A percentile compares a stretch with the other conserved stretches of the same genome.
Conservation (phyloP, 2,888 invertebrate genomes). For the Agonum fuliginosum region DNA sequence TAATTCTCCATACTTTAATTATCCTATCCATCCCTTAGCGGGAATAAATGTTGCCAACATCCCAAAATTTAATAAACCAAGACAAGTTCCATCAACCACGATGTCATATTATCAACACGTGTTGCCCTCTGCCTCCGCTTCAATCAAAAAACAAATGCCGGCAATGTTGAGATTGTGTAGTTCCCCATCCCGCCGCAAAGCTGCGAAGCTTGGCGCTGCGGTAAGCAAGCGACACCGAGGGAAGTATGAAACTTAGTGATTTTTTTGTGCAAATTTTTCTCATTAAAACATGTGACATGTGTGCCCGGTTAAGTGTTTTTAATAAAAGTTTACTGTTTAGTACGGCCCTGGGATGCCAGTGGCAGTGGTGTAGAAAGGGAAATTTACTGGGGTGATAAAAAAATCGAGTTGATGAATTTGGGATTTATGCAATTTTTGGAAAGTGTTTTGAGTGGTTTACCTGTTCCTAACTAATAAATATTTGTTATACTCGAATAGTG, state of each 20-base stretch:
- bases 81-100: constrained; percentile 28
- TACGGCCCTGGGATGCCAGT: constrained; percentile 35
- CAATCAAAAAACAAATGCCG: constrained; percentile 31
- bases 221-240: neutral
- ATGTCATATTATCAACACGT: constrained; percentile 38
- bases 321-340: constrained; percentile 45
- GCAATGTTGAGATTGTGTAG: neutral
- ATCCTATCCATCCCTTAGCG: neutral
- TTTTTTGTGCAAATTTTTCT: constrained; percentile 54
- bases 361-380: no score
- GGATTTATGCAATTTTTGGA: no score
- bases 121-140: constrained; percentile 19
- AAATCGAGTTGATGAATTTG: no score
- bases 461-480: no score
- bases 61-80: constrained; percentile 41
- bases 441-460: no score
- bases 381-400: no score
- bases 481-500: no score
- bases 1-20: constrained; percentile 1
- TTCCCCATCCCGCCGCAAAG: neutral
- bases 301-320: constrained; percentile 32
- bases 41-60: neutral
- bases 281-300: constrained; percentile 50
- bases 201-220: neutral
- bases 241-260: constrained; percentile 41